Evolutionary conservation across 37 sponge, comb jelly and placozoan genomes (phyloP).

Genomic region (Dysidea cf. avara): DNA sequence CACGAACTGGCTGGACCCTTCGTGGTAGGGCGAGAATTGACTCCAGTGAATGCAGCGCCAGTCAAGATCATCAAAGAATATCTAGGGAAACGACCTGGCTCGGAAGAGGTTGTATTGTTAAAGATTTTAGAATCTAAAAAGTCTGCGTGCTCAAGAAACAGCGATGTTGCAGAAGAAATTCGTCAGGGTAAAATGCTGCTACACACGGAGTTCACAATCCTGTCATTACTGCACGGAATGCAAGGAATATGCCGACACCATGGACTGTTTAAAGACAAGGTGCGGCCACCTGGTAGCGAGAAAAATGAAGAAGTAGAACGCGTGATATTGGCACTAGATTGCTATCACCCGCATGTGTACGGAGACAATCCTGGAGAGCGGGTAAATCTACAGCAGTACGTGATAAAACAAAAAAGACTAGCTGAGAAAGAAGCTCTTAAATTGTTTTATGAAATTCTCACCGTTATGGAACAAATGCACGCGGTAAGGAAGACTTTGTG

Average conservation of each 20-base stretch:
- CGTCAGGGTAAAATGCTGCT: constrained; percentile 67
- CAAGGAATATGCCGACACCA: constrained; percentile 68
- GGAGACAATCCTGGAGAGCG: constrained; percentile 24
- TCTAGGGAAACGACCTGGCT: constrained; percentile 52
- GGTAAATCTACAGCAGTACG: constrained; percentile 80
- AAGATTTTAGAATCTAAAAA: constrained; percentile 38
- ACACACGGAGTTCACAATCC: constrained; percentile 71
- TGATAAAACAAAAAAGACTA: constrained; percentile 63
- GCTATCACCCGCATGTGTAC: constrained; percentile 52
- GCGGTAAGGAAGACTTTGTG: constrained; percentile 29
- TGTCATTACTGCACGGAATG: constrained; percentile 60
- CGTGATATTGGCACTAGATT: constrained; percentile 69
- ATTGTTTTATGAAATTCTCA: constrained; percentile 41
- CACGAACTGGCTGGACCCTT: too few relatives aligned
- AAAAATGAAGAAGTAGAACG: constrained; percentile 17
- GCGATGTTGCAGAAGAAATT: constrained; percentile 2
- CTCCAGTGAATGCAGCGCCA: constrained; percentile 43
- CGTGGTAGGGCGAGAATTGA: constrained; percentile 44
- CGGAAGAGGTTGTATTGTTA: constrained; percentile 51
- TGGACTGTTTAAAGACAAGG: constrained; percentile 57
- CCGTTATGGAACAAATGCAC: constrained; percentile 54
- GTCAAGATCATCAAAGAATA: constrained; percentile 50
- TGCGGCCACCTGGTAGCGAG: not conserved
- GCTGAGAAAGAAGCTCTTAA: constrained; percentile 59
- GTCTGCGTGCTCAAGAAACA: not conserved